Evolutionary conservation across 2,888 invertebrate genomes (phyloP), one percentile per base, ranked within the genome.

Genomic region (Phasia obesa): DNA sequence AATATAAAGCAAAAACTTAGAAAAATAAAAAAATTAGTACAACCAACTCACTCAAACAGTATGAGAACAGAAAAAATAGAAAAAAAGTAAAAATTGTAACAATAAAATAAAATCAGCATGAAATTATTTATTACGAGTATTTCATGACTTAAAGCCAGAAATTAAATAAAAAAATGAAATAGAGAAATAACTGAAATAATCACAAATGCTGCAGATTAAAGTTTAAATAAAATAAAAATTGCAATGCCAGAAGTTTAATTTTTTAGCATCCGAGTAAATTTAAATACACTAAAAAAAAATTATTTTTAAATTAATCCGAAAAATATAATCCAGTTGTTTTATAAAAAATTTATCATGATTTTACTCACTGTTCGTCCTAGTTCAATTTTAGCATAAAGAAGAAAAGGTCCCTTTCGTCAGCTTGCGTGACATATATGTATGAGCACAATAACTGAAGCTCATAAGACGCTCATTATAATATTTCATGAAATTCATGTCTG

Each of bases 11-110:
- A 38, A 1, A 62, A 25, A 65, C 19, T 38, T 44, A 67, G 44
- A 51, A n/a, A n/a, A n/a, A n/a, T n/a, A n/a, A 76, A 7, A 62
- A 78, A 82, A 69, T 74, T 47, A 64, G 78, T 82, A 78, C 78
- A 82, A 74, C 62, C 64, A 44, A 62, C 77, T 65, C 69, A 74
- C 64, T 77, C 64, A 62, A 62, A 75, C 69, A 75, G 57, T 53
- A 53, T 19, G 21, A 23, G 53, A 57, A n/a, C 19, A 47, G 57
- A 23, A 11, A 53, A 47, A 67, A 49, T 9, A 53, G 47, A 42
- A 60, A 21, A 15, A 47, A 65, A 31, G 25, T 27, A 64, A 64
- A 51, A 70, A 67, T 17, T 47, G 23, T 31, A 70, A 73, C 60
- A 67, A 67, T 65, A 49, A 67, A 73, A 60, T 60, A 73, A 74